Evolutionary conservation across 2,888 invertebrate genomes (phyloP).

Genomic region (Metalampra italica): DNA sequence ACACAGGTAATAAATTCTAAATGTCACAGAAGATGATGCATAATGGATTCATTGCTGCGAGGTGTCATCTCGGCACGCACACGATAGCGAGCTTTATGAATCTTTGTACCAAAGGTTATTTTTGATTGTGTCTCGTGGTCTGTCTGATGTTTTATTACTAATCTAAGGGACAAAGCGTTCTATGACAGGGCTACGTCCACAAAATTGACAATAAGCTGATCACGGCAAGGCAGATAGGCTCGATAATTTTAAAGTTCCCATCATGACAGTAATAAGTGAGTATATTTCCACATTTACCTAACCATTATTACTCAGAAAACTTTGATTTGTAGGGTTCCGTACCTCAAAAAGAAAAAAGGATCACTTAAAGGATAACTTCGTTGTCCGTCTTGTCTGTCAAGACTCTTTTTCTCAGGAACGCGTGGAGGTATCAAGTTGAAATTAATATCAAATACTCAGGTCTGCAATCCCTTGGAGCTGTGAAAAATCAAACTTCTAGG

Average conservation of each 20-base stretch:
- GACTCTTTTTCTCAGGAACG: too few species aligned
- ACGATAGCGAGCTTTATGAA: slow-evolving; percentile 19
- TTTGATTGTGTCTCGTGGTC: slow-evolving; percentile 14
- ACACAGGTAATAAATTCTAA: slow-evolving; percentile 66
- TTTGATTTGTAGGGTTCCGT: too few species aligned
- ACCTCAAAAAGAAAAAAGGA: too few species aligned
- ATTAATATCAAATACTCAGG: too few species aligned
- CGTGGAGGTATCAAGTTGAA: too few species aligned
- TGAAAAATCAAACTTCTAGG: too few species aligned
- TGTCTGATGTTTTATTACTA: slow-evolving; percentile 13
- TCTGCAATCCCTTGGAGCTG: too few species aligned
- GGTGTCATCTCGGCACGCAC: slow-evolving; percentile 35
- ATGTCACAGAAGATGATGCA: slow-evolving; percentile 66
- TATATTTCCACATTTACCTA: too few species aligned
- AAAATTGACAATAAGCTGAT: not conserved
- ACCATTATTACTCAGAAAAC: too few species aligned
- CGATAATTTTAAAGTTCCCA: not conserved
- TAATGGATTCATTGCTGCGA: slow-evolving; percentile 56
- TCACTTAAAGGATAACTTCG: too few species aligned
- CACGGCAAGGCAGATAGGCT: not conserved
- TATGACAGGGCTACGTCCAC: slow-evolving; percentile 31
- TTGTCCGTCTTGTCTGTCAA: too few species aligned
- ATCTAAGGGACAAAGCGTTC: slow-evolving; percentile 24
- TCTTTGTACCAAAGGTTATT: slow-evolving; percentile 20
- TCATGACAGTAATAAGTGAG: not conserved